These are phyloP conservation scores for Daboia siamensis DNA, from an alignment of 2,113 vertebrate genomes.

Conservation along the genomic window DNA sequence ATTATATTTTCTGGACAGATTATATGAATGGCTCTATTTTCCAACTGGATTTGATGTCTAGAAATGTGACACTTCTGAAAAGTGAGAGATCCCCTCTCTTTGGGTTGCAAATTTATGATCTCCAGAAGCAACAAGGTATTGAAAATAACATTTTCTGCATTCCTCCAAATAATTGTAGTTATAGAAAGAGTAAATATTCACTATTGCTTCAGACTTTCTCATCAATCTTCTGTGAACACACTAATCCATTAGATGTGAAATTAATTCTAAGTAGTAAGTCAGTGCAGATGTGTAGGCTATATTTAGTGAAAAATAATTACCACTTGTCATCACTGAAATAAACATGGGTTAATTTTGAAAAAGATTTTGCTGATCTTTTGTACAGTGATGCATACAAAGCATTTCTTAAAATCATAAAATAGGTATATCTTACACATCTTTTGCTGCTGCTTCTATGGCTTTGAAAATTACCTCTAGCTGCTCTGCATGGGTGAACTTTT, in stretches of 20 bases:
- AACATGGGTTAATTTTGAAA: neutral
- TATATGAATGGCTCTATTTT: slow-evolving; percentile 99
- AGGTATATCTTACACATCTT: neutral
- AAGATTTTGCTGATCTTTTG: neutral
- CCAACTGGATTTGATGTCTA: slow-evolving; percentile 86
- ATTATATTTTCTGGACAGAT: slow-evolving; percentile 96
- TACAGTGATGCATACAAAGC: neutral
- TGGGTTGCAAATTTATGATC: slow-evolving; percentile 91
- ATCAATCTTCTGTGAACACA: neutral
- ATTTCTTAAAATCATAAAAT: neutral
- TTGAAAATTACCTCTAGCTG: neutral
- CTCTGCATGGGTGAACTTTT: neutral
- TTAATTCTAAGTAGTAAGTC: neutral
- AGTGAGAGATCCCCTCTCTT: slow-evolving; percentile 93
- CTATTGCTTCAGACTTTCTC: neutral
- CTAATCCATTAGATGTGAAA: neutral
- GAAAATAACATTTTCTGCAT: neutral
- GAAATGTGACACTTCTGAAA: slow-evolving; percentile 84
- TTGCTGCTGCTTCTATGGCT: neutral
- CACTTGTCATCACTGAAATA: neutral
- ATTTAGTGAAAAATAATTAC: neutral
- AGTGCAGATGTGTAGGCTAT: neutral
- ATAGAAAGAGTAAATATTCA: neutral
- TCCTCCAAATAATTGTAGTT: slow-evolving; percentile 9
- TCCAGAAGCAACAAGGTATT: slow-evolving; percentile 92